Conservation (phyloP, 2,888 invertebrate species). For the Stictocephala bisonia region DNA sequence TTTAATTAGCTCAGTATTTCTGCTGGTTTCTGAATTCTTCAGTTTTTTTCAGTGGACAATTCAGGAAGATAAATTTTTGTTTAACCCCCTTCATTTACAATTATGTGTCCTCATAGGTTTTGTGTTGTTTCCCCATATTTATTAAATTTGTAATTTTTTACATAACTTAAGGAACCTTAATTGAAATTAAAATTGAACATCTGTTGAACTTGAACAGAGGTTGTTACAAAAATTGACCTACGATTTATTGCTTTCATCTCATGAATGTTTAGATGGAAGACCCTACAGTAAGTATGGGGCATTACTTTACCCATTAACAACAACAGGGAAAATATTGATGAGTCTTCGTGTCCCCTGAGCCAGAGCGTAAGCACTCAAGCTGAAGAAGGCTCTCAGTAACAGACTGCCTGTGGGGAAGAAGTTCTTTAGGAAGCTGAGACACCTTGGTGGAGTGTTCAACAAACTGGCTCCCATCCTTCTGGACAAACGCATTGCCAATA, state of each 20-base stretch:
- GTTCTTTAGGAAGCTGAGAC: slow-evolving; percentile 9
- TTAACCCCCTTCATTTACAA: too few species aligned
- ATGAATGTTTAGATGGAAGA: not conserved
- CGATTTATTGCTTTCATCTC: not conserved
- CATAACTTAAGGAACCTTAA: too few species aligned
- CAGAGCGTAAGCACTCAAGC: slow-evolving; percentile 20
- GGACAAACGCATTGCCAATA: slow-evolving; percentile 23
- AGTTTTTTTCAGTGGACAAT: too few species aligned
- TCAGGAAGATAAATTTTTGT: too few species aligned
- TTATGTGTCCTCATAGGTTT: too few species aligned
- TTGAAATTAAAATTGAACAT: too few species aligned
- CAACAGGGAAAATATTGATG: slow-evolving; percentile 22
- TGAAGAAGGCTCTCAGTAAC: slow-evolving; percentile 17
- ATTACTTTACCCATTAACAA: slow-evolving; percentile 31
- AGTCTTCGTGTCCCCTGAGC: slow-evolving; percentile 17
- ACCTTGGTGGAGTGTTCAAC: slow-evolving; percentile 21
- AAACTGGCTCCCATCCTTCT: slow-evolving; percentile 18
- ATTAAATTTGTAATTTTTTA: too few species aligned
- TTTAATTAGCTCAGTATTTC: too few species aligned
- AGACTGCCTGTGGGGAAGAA: slow-evolving; percentile 21
- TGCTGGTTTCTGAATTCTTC: too few species aligned
- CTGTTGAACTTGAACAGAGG: too few species aligned
- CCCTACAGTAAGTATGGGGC: not conserved
- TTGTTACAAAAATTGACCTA: too few species aligned
- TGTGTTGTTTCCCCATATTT: too few species aligned